phyloP scores from a whole-genome alignment of 2,113 vertebrate species.

The Passer domesticus region DNA sequence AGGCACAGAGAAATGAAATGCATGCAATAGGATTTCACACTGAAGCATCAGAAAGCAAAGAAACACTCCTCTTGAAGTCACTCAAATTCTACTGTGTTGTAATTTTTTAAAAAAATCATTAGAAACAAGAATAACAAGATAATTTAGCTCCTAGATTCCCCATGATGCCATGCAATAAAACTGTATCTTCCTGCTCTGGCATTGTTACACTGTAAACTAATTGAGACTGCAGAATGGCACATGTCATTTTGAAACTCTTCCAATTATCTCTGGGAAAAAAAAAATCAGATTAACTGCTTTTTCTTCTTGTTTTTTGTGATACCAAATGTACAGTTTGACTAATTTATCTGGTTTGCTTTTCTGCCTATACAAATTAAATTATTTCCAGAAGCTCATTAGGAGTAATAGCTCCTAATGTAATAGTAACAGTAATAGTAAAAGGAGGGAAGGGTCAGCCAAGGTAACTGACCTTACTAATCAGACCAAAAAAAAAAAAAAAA shows the following conservation, averaged over 20 bases:
- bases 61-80: not conserved
- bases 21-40: not conserved
- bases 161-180: not conserved
- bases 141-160: not conserved
- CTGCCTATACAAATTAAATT: not conserved
- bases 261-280: not conserved
- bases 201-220: not conserved
- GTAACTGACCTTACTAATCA: not conserved
- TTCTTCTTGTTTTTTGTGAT: not conserved
- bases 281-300: not conserved
- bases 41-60: not conserved
- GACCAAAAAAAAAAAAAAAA: fast-evolving
- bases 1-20: not conserved
- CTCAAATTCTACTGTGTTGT: not conserved
- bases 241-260: not conserved
- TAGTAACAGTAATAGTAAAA: not conserved
- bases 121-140: not conserved
- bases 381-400: not conserved
- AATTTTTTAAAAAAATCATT: not conserved
- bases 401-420: not conserved
- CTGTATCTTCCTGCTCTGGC: not conserved
- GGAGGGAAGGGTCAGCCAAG: not conserved
- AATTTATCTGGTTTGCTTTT: slow-evolving; percentile 6
- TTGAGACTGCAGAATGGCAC: not conserved
- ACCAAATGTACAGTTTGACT: not conserved